Conservation (phyloP, 2,888 invertebrate species). For the Pogonocherus hispidulus region DNA sequence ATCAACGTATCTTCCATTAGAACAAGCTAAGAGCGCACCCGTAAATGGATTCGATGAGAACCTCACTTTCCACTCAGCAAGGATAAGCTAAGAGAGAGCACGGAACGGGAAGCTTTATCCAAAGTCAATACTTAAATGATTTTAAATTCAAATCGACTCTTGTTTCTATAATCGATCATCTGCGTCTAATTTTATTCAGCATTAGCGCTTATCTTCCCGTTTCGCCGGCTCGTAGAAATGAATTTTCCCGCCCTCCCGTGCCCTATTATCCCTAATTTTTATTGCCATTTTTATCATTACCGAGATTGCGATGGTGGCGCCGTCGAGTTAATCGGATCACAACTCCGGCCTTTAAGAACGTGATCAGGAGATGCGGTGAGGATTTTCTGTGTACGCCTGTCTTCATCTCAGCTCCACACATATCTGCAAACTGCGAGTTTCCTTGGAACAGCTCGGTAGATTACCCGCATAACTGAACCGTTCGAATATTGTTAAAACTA, state of each 20-base stretch:
- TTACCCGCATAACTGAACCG: constrained; percentile 6
- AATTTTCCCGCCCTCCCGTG: constrained; percentile 51
- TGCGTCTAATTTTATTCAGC: constrained; percentile 76
- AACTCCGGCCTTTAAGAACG: constrained; percentile 67
- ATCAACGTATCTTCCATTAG: constrained; percentile 17
- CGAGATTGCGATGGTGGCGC: constrained; percentile 68
- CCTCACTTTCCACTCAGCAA: constrained; percentile 64
- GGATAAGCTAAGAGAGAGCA: constrained; percentile 62
- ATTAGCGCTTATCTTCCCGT: constrained; percentile 59
- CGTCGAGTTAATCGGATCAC: constrained; percentile 69
- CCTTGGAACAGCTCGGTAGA: constrained; percentile 21
- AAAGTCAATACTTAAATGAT: constrained; percentile 64
- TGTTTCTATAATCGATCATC: constrained; percentile 75
- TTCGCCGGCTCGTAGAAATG: constrained; percentile 53
- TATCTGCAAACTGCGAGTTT: constrained; percentile 51
- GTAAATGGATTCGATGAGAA: constrained; percentile 64
- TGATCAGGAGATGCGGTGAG: constrained; percentile 66
- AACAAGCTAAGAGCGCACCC: constrained; percentile 30
- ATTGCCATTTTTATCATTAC: constrained; percentile 70
- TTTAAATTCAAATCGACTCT: constrained; percentile 67
- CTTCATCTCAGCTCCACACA: constrained; percentile 65
- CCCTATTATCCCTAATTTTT: constrained; percentile 69
- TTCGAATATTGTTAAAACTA: neutral
- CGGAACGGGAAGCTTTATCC: constrained; percentile 59
- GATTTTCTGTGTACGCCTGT: constrained; percentile 66